Percentiles rank a stretch among this genome's conserved stretches.
These are phyloP conservation scores for Gymnarchus niloticus DNA, from an alignment of 2,113 vertebrate species.

Conservation along the genomic window DNA sequence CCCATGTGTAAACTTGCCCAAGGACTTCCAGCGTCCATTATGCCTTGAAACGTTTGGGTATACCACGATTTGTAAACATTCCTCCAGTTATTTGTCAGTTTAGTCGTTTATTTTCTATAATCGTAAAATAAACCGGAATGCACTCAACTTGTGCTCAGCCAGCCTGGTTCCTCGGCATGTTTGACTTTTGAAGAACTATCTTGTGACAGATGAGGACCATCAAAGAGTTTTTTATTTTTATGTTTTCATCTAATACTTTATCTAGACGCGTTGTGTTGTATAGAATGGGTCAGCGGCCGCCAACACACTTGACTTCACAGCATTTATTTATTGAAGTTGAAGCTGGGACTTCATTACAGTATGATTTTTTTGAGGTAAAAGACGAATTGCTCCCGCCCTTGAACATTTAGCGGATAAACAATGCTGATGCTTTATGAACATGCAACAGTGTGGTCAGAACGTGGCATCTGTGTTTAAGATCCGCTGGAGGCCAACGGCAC, in stretches of 20 bases:
- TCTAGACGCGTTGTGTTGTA: constrained; percentile 44
- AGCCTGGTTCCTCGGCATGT: constrained; percentile 62
- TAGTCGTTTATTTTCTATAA: constrained; percentile 73
- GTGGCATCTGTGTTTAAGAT: neutral
- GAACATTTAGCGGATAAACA: constrained; percentile 5
- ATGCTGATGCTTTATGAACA: neutral
- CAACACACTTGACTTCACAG: neutral
- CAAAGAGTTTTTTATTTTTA: constrained; percentile 1
- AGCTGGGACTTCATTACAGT: neutral
- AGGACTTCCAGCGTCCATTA: neutral
- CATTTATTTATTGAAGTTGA: constrained; percentile 11
- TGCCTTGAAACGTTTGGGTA: neutral
- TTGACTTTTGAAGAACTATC: constrained; percentile 56
- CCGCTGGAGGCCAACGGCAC: no score
- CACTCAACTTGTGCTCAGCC: constrained; percentile 56
- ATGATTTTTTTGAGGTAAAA: neutral
- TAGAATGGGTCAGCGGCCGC: constrained; percentile 52
- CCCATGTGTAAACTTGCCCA: no score
- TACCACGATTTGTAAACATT: constrained; percentile 59
- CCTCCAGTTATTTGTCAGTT: constrained; percentile 75
- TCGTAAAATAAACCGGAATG: constrained; percentile 73
- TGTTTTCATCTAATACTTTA: constrained; percentile 47
- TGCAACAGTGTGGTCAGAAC: neutral
- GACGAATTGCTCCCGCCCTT: neutral
- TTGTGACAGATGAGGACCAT: constrained; percentile 64